phyloP scores from a whole-genome alignment of 1,140 invertebrate species.

The Lethocerus indicus region DNA sequence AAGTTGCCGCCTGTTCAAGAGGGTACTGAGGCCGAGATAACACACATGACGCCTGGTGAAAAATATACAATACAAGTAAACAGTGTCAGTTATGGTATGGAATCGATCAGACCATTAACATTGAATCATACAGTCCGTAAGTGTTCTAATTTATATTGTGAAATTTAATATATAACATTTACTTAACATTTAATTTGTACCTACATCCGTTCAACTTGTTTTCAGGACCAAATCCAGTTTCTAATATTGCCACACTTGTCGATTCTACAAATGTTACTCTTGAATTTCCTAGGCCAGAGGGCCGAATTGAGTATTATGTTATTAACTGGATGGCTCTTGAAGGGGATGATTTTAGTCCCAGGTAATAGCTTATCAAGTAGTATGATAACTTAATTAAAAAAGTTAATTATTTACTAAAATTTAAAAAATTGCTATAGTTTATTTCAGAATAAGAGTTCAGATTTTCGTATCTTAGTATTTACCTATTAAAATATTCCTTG shows the following conservation, averaged over 20 bases:
- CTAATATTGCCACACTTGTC: conserved; percentile 54
- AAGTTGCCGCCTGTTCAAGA: conserved; percentile 49
- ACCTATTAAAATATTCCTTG: neutral
- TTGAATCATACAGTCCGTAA: conserved; percentile 71
- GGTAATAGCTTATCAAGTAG: neutral
- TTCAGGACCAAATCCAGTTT: conserved; percentile 64
- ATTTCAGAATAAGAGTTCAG: too few species aligned
- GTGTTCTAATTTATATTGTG: conserved; percentile 21
- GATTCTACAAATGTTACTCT: conserved; percentile 81
- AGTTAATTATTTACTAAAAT: neutral
- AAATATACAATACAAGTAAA: conserved; percentile 74
- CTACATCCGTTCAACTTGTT: neutral
- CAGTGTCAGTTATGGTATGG: conserved; percentile 64
- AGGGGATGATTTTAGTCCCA: conserved; percentile 19
- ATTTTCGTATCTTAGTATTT: too few species aligned
- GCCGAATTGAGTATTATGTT: conserved; percentile 65
- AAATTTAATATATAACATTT: neutral
- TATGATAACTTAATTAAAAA: neutral
- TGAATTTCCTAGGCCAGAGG: conserved; percentile 68
- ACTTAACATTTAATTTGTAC: neutral
- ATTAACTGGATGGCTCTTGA: conserved; percentile 44
- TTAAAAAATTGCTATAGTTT: too few species aligned
- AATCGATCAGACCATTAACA: conserved; percentile 55
- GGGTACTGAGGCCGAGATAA: conserved; percentile 60
- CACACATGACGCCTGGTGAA: conserved; percentile 75